Base-by-base conservation (phyloP, 2,797 vertebrate species). In the Peromyscus attwateri region DNA sequence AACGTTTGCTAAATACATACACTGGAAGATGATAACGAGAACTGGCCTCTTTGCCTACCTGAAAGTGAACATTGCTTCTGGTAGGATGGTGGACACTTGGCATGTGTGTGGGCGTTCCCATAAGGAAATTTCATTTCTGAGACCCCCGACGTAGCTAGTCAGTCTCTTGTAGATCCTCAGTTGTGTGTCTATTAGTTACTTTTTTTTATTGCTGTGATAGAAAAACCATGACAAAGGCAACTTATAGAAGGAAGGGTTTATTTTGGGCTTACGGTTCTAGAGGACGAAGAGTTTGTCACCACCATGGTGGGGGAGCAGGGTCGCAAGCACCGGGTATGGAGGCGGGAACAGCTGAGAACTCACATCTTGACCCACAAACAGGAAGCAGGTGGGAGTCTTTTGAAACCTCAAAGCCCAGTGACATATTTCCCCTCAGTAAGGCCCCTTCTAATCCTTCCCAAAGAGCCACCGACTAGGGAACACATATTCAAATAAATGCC, bases 1-100 rank as follows among this genome's bases (percentile, higher is more conserved):
- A n/a, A 1, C 52, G 60, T 91, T 91, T 89, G 46, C 70, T 95
- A 76, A 92, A 77, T 90, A 68, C 84, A 73, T 83, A 85, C 37
- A 68, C 37, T 79, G 49, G 91, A 80, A 95, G 76, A 11, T 88
- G 37, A 87, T 77, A 27, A 87, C 40, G 52, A 73, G 79, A 55
- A 49, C 23, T 25, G 37, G 82, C 23, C 64, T 10, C 3, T 84
- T 84, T 55, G 57, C 70, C 11, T 87, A 60, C 64, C 25, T 64
- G 75, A 87, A 80, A 64, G 89, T 52, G 87, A 90, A 46, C 7
- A 16, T 66, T 71, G 3, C 16, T 29, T 77, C 0, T 90, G 25
- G 60, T 68, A 77, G 71, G 64, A 60, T 83, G 37, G 70, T 12
- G 83, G 55, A 7, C 79, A 87, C 29, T 66, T 89, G 66, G 62